phyloP scores from a whole-genome alignment of 2,113 vertebrate genomes.

The Ceyx melanurus region DNA sequence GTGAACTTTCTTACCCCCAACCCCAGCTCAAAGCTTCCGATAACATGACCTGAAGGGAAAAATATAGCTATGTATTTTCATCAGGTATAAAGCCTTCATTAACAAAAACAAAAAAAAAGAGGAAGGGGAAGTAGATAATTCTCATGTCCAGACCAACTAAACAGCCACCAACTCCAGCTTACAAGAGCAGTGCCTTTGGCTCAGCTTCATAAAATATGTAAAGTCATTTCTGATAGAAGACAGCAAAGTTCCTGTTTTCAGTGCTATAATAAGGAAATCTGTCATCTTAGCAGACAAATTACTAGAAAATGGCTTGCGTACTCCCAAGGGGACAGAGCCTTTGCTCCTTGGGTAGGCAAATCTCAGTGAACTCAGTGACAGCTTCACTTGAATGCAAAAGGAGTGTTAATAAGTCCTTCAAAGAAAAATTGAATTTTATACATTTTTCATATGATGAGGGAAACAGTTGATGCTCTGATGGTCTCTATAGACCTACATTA shows the following conservation, averaged over 20 bases:
- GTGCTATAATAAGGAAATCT: constrained; percentile 48
- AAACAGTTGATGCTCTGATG: background rate
- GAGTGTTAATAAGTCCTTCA: background rate
- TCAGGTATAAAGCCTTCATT: constrained; percentile 51
- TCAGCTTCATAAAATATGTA: constrained; percentile 56
- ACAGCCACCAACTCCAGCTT: constrained; percentile 36
- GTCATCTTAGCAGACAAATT: constrained; percentile 29
- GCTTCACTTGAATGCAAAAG: background rate
- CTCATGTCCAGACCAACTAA: constrained; percentile 59
- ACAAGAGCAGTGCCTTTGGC: constrained; percentile 56
- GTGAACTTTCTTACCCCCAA: constrained; percentile 40
- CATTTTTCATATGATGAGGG: background rate
- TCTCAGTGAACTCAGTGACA: constrained; percentile 2
- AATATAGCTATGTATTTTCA: constrained; percentile 53
- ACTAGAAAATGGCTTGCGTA: background rate
- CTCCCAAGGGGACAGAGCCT: background rate
- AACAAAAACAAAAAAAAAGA: constrained; percentile 61
- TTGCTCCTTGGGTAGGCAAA: background rate
- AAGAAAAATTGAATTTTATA: background rate
- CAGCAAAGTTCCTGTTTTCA: constrained; percentile 55
- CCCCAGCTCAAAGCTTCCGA: constrained; percentile 62
- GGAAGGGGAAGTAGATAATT: constrained; percentile 60
- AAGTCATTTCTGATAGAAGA: constrained; percentile 47
- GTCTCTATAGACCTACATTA: background rate
- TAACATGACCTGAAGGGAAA: constrained; percentile 46